Conservation (phyloP, 2,113 vertebrate species). For the Cephalopterus ornatus region DNA sequence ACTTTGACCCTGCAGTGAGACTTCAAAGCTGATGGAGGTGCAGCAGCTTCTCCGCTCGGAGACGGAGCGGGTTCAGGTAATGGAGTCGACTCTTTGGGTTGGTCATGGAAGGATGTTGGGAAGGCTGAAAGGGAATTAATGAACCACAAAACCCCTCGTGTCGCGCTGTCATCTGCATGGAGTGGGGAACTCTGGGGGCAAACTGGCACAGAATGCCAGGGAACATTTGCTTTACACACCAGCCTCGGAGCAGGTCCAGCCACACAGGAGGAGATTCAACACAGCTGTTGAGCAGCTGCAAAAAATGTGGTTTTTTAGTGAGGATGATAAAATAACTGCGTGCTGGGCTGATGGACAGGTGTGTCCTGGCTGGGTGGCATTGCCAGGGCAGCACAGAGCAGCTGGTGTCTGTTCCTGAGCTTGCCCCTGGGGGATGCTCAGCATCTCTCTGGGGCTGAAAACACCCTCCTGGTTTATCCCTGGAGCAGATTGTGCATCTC, state of each 20-base stretch:
- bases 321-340: background rate
- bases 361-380: fast-evolving
- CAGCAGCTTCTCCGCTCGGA: background rate
- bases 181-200: background rate
- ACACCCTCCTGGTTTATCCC: fast-evolving
- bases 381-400: fast-evolving
- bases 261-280: background rate
- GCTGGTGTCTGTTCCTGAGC: fast-evolving
- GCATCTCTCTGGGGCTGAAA: too few relatives aligned
- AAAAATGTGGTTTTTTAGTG: background rate
- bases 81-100: fast-evolving
- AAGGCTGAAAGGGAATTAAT: fast-evolving
- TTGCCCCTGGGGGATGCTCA: fast-evolving
- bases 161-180: fast-evolving
- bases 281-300: background rate
- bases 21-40: background rate
- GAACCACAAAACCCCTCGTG: fast-evolving
- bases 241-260: too few relatives aligned
- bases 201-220: background rate
- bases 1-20: background rate
- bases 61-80: background rate
- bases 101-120: fast-evolving
- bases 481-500: fast-evolving
- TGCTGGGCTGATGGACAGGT: background rate
- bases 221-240: background rate